phyloP scores from a whole-genome alignment of 2,888 invertebrate genomes.

The Drosophila rubida region DNA sequence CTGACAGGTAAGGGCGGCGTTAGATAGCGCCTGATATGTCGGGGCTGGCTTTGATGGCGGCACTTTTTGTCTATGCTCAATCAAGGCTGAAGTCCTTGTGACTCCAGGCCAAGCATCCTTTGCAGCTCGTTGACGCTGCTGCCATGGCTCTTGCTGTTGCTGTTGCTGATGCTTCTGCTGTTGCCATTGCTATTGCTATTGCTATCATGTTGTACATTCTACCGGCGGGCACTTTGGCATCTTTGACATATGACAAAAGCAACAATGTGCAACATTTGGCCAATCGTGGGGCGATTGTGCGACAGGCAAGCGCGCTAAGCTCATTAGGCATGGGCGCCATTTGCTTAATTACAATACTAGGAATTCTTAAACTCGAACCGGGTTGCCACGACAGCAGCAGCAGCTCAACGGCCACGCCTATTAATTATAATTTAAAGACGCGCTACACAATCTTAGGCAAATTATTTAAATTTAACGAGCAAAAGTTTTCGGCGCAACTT shows the following conservation, averaged over 20 bases:
- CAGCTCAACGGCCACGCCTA: conserved; percentile 25
- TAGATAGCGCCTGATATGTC: conserved; percentile 60
- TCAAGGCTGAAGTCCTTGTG: conserved; percentile 56
- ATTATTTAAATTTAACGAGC: conserved; percentile 57
- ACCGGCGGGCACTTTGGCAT: conserved; percentile 55
- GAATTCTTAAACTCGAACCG: conserved; percentile 25
- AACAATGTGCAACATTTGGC: conserved; percentile 43
- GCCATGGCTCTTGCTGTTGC: no score
- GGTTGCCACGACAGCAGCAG: conserved; percentile 23
- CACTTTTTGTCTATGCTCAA: conserved; percentile 75
- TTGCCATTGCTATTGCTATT: conserved; percentile 7
- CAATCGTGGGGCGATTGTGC: neutral
- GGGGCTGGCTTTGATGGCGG: conserved; percentile 68
- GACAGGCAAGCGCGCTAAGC: conserved; percentile 31
- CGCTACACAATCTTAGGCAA: conserved; percentile 8
- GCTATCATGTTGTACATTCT: conserved; percentile 42
- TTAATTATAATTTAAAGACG: conserved; percentile 61
- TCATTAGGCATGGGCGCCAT: conserved; percentile 52
- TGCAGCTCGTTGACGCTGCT: conserved; percentile 13
- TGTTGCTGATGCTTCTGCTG: no score
- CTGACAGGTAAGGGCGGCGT: conserved; percentile 41
- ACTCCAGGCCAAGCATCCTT: conserved; percentile 45
- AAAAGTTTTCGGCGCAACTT: conserved; percentile 37
- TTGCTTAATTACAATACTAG: conserved; percentile 62
- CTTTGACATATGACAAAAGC: conserved; percentile 61